A percentile compares a stretch with the other conserved stretches of the same genome.
phyloP scores from a whole-genome alignment of 2,888 invertebrate species.

The Mythimna pallens region DNA sequence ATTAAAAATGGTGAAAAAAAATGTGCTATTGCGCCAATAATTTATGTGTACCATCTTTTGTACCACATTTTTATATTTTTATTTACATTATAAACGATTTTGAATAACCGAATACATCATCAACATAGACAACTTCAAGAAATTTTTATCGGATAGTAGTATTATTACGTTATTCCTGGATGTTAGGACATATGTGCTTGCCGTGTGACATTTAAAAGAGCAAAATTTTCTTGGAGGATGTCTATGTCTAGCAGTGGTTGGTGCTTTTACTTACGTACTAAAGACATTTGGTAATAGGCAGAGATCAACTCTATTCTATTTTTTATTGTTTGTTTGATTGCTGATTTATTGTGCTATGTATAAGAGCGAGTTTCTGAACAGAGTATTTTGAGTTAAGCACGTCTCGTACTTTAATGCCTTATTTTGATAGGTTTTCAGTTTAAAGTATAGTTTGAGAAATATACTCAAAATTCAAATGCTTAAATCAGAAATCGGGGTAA shows the following conservation, averaged over 20 bases:
- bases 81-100: background rate
- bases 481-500: too few relatives aligned
- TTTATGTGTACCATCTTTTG: background rate
- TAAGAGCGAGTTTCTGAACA: too few relatives aligned
- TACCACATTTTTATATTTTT: background rate
- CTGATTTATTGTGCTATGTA: background rate
- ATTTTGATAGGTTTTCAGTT: too few relatives aligned
- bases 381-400: too few relatives aligned
- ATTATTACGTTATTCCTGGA: background rate
- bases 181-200: background rate
- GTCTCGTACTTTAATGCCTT: too few relatives aligned
- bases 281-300: background rate
- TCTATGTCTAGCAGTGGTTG: too few relatives aligned
- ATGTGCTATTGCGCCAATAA: background rate
- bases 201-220: background rate
- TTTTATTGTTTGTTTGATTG: background rate
- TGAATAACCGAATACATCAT: constrained; percentile 3
- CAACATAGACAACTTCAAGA: background rate
- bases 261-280: background rate
- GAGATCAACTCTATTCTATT: background rate
- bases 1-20: background rate
- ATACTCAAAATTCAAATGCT: too few relatives aligned
- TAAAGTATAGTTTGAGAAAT: too few relatives aligned
- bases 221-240: fast-evolving
- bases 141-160: background rate